Evolutionary conservation across 2,888 invertebrate species (phyloP), one percentile per base, ranked within the genome.

Genomic region (Mesoligia furuncula): DNA sequence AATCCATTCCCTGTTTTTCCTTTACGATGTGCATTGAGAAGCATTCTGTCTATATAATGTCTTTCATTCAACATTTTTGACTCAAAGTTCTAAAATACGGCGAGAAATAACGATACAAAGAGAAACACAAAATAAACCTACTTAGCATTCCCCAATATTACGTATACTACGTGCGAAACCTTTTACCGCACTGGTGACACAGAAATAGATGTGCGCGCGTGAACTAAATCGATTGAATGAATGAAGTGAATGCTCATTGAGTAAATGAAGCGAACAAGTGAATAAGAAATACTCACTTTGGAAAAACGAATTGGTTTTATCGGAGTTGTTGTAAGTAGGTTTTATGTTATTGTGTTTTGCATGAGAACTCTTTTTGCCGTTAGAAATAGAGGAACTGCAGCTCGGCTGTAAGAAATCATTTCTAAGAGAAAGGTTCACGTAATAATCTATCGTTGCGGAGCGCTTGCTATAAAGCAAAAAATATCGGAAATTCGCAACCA

Each of bases 191-290:
- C 17, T 59, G 62, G 36, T 72, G 77, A 61, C 65, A 61, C 82
- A 76, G 39, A 76, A 76, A 80, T 73, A 73, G 73, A 73, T 66
- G 73, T 66, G n/a, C 65, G 39, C 73, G 39, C 65, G 73, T 66
- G 51, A 73, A 80, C 65, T 65, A 59, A 78, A 80, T 78, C 80
- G 39, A 79, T 73, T 51, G 80, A 73, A 66, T 51, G 74, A 73
- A 78, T 61, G 78, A 48, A 74, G 5, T 20, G 9, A 59, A 77
- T 36, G 54, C 20, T 73, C 59, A 51, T 73, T 73, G 59, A 66
- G 48, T 13, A 65, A 80, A 80, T 59, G 73, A 36, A 59, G 57
- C 31, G 24, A 66, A 59, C 42, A 36, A 80, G 20, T 45, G 59
- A 48, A 45, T 51, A n/a, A 20, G 48, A 20, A 31, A 72, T 65